These are phyloP conservation scores for Diarsia dahlii DNA, from an alignment of 2,888 invertebrate genomes.

Conservation along the genomic window DNA sequence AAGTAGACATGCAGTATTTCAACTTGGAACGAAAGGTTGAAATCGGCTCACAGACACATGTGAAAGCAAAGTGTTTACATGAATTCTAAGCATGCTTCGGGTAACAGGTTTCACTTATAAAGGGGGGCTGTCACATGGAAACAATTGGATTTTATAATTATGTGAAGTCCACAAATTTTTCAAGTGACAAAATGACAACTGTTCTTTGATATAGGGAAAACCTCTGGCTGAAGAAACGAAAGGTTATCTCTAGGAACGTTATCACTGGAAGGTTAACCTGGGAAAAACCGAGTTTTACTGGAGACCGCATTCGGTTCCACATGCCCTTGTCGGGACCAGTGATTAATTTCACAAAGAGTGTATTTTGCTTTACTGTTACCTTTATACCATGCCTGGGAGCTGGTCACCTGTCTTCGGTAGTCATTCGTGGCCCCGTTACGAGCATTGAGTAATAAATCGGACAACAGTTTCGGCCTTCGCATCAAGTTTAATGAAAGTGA, in stretches of 20 bases:
- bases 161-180: no score
- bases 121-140: neutral
- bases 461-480: slow-evolving; percentile 62
- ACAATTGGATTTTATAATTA: neutral
- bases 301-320: no score
- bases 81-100: neutral
- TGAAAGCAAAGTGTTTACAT: neutral
- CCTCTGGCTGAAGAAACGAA: no score
- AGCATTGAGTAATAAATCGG: slow-evolving; percentile 55
- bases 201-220: no score
- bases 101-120: neutral
- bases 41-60: neutral
- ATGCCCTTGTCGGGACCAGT: no score
- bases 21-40: neutral
- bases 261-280: no score
- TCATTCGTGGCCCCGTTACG: slow-evolving; percentile 45
- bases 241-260: no score
- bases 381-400: slow-evolving; percentile 34
- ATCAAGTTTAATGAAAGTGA: slow-evolving; percentile 64
- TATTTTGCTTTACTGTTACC: neutral
- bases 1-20: neutral
- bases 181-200: no score
- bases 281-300: no score
- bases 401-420: slow-evolving; percentile 34
- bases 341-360: no score